phyloP scores from a whole-genome alignment of 2,113 vertebrate genomes.

The Paraplagusia blochii region DNA sequence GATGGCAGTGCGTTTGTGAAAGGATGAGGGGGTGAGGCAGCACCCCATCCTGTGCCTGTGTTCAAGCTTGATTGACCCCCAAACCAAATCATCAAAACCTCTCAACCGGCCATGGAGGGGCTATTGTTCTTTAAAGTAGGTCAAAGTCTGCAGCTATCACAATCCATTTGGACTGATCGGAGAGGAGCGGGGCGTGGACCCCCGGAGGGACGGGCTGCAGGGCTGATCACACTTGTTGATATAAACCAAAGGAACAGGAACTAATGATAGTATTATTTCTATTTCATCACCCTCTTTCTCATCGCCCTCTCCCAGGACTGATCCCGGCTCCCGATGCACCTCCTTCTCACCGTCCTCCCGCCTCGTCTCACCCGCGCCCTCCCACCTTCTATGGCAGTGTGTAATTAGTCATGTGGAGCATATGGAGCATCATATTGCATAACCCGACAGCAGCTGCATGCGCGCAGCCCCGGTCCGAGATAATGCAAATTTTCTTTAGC shows the following conservation, averaged over 20 bases:
- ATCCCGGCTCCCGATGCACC: slow-evolving; percentile 15
- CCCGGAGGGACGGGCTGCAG: slow-evolving; percentile 35
- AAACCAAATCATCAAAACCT: slow-evolving; percentile 75
- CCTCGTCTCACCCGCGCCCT: slow-evolving; percentile 19
- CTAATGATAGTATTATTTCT: slow-evolving; percentile 58
- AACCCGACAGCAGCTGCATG: slow-evolving; percentile 62
- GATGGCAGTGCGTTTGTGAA: slow-evolving; percentile 22
- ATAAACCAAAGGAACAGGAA: slow-evolving; percentile 61
- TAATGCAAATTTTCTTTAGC: slow-evolving; percentile 43
- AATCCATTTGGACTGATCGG: slow-evolving; percentile 70
- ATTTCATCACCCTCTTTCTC: slow-evolving; percentile 27
- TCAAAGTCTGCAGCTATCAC: slow-evolving; percentile 75
- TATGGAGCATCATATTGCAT: slow-evolving; percentile 74
- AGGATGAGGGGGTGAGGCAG: slow-evolving; percentile 33
- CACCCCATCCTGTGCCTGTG: slow-evolving; percentile 26
- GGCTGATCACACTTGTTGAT: slow-evolving; percentile 71
- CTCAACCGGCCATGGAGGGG: slow-evolving; percentile 61
- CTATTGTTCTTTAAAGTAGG: slow-evolving; percentile 85
- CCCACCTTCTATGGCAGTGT: slow-evolving; percentile 40
- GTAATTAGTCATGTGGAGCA: slow-evolving; percentile 68
- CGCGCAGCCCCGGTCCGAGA: slow-evolving; percentile 18
- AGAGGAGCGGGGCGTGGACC: slow-evolving; percentile 45
- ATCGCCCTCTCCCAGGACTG: slow-evolving; percentile 22
- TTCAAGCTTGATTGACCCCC: slow-evolving; percentile 60
- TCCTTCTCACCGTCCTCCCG: slow-evolving; percentile 33